These are phyloP conservation scores for Drosophila macrospina DNA, from an alignment of 2,888 invertebrate species.

Conservation along the genomic window DNA sequence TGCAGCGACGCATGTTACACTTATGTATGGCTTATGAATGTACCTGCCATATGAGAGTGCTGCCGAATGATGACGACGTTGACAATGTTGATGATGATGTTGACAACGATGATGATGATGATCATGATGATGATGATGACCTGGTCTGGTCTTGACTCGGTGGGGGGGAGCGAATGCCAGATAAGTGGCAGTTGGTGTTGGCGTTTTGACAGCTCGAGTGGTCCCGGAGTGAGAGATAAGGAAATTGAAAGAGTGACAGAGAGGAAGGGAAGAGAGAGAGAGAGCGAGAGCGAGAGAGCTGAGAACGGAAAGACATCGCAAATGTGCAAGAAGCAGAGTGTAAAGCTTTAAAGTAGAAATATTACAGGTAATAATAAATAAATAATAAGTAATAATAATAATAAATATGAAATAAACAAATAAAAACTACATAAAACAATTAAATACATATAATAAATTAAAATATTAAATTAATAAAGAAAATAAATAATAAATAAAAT, in stretches of 20 bases:
- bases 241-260: slow-evolving; percentile 4
- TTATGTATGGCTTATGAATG: slow-evolving; percentile 64
- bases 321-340: slow-evolving; percentile 13
- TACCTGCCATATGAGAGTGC: slow-evolving; percentile 52
- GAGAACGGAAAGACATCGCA: neutral
- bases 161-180: slow-evolving; percentile 23
- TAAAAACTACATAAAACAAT: neutral
- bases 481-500: too few species aligned
- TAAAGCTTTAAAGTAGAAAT: slow-evolving; percentile 7
- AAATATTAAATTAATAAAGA: too few species aligned
- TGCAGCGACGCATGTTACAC: slow-evolving; percentile 43
- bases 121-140: slow-evolving; percentile 11
- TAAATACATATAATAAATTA: neutral
- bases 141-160: neutral
- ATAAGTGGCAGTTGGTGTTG: slow-evolving; percentile 62
- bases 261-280: neutral
- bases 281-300: neutral
- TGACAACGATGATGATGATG: slow-evolving; percentile 13
- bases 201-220: slow-evolving; percentile 61
- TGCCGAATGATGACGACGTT: slow-evolving; percentile 26
- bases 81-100: slow-evolving; percentile 5
- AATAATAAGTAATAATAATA: neutral
- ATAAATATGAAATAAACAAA: neutral
- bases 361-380: neutral
- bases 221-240: slow-evolving; percentile 20